Conservation (phyloP, 1,140 invertebrate species). For the Patella vulgata region DNA sequence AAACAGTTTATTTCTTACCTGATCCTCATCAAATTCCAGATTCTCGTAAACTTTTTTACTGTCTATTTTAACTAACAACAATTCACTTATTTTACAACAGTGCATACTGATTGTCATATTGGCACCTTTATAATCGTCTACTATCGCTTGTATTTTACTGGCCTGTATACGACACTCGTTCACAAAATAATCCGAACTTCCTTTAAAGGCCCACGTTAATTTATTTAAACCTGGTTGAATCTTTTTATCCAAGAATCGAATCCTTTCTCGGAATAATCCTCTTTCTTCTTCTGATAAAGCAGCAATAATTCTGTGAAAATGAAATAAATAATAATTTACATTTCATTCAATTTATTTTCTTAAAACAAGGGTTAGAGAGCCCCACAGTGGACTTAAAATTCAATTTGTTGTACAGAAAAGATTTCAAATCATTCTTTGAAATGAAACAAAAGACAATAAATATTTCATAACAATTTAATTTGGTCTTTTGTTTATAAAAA, state of each 20-base stretch:
- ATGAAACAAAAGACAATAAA: no score
- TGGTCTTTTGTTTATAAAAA: no score
- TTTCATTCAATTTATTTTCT: no score
- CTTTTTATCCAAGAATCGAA: conserved; percentile 76
- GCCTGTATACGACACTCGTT: conserved; percentile 78
- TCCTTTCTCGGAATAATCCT: conserved; percentile 71
- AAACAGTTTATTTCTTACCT: conserved; percentile 49
- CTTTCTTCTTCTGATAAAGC: conserved; percentile 71
- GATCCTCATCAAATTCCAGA: conserved; percentile 67
- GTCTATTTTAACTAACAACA: conserved; percentile 75
- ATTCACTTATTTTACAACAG: conserved; percentile 82
- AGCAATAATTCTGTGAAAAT: conserved; percentile 71
- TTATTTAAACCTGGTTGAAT: conserved; percentile 82
- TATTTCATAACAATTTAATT: no score
- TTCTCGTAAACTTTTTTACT: conserved; percentile 66
- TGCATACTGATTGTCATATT: conserved; percentile 79
- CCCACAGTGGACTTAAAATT: no score
- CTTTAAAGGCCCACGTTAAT: conserved; percentile 79
- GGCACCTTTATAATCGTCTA: conserved; percentile 82
- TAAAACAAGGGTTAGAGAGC: no score
- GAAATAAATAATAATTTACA: not conserved
- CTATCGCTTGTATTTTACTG: conserved; percentile 76
- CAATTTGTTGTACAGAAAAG: no score
- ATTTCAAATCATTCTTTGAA: no score
- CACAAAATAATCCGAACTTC: conserved; percentile 80